Base-by-base conservation (phyloP, 2,888 invertebrate genomes). In the Hypolimnas misippus region DNA sequence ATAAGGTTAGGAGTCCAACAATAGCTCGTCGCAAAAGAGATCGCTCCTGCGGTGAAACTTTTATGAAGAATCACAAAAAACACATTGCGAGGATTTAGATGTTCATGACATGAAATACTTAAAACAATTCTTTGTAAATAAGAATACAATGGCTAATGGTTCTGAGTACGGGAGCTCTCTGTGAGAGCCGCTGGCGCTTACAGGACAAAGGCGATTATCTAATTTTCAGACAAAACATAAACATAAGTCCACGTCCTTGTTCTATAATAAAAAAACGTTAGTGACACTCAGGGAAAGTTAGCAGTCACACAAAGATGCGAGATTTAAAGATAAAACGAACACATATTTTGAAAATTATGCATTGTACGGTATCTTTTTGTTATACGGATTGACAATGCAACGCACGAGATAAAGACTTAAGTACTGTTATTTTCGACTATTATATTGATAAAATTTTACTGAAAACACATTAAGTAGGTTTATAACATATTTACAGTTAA, bases 221-320 rank as follows among this genome's bases (percentile, higher is more conserved):
- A 67, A 78, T 71, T 72, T 69, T 67, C 77, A 80, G 81, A 81
- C 78, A 77, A 81, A 81, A 84, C 78, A 83, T 82, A 87, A 87
- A 87, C 83, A 84, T 76, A 63, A 73, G 69, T 68, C 70, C 72
- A 74, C 76, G 72, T 81, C 75, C 83, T 83, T 82, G 83, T 74
- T 82, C 80, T 74, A 72, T 68, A 69, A 67, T 72, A 68, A 76
- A 83, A 84, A 83, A 82, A 75, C 72, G 69, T 76, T 77, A 78
- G 73, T 76, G 76, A 75, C 76, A 72, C 76, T 78, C 77, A 83
- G 81, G 82, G 84, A 87, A 88, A 88, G 86, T 84, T 82, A 81
- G 84, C 81, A 84, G 81, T 79, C 77, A 82, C 73, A 84, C 80
- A 84, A 80, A 78, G 73, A 72, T 75, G 71, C 71, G 75, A 76